These are phyloP conservation scores for Thymallus thymallus DNA, from an alignment of 2,113 vertebrate genomes.

Conservation along the genomic window DNA sequence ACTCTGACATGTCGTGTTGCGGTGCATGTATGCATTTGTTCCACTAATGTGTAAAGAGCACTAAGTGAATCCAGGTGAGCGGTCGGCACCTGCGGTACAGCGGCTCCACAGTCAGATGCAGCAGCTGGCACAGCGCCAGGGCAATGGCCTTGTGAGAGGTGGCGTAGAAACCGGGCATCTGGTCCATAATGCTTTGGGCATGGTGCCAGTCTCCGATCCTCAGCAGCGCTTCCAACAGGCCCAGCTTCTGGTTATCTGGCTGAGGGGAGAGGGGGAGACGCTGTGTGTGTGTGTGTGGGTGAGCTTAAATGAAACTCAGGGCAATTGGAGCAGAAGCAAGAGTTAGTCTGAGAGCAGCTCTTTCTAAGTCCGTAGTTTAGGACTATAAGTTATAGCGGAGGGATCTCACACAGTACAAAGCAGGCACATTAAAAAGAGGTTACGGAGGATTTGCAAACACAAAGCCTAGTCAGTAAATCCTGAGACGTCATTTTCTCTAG, in stretches of 20 bases:
- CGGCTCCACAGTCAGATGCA: slow-evolving; percentile 93
- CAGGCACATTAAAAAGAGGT: not conserved
- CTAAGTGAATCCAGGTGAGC: slow-evolving; percentile 19
- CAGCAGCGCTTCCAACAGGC: slow-evolving; percentile 91
- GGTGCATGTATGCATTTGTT: not conserved
- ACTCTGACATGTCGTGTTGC: not conserved
- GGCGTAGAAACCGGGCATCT: slow-evolving; percentile 94
- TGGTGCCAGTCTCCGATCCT: slow-evolving; percentile 97
- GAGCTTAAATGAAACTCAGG: not conserved
- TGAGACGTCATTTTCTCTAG: not conserved
- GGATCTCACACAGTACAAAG: not conserved
- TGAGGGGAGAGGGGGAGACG: slow-evolving; percentile 50
- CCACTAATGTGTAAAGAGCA: slow-evolving; percentile 1
- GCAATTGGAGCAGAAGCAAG: not conserved
- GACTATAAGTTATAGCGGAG: not conserved
- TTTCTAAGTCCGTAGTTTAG: not conserved
- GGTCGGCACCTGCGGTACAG: slow-evolving; percentile 87
- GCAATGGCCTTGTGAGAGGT: slow-evolving; percentile 94
- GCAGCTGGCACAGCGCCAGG: slow-evolving; percentile 89
- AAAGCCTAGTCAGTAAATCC: not conserved
- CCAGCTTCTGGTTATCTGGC: slow-evolving; percentile 97
- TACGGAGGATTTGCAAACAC: not conserved
- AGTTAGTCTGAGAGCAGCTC: not conserved
- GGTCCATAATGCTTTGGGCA: slow-evolving; percentile 95
- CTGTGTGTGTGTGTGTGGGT: not conserved